phyloP scores from a whole-genome alignment of 2,797 vertebrate species.

The Hypotaenidia philippensis region DNA sequence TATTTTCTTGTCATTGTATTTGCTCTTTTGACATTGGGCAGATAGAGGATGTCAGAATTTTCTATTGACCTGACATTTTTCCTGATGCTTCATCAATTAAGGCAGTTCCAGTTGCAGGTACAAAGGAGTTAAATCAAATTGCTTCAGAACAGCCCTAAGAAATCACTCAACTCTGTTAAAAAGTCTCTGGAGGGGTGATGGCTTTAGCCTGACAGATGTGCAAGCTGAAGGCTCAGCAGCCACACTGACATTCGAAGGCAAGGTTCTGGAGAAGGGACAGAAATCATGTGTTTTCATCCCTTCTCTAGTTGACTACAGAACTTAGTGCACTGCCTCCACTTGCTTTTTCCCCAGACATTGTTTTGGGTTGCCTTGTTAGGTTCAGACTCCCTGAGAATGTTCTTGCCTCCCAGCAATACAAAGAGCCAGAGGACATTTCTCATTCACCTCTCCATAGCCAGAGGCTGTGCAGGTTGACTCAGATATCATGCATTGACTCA shows the following conservation, averaged over 20 bases:
- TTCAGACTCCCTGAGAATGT: background rate
- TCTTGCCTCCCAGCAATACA: background rate
- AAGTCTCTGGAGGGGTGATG: slow-evolving; percentile 9
- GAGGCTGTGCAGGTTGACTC: background rate
- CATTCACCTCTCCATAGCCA: background rate
- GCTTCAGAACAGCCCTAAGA: slow-evolving; percentile 22
- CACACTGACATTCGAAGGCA: background rate
- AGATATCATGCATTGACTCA: background rate
- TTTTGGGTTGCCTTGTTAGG: background rate
- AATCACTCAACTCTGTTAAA: slow-evolving; percentile 36
- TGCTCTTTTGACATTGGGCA: background rate
- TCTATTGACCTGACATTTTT: slow-evolving; percentile 21
- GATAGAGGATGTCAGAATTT: background rate
- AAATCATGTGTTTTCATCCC: background rate
- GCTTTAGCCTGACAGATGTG: slow-evolving; percentile 5
- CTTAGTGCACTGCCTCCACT: background rate
- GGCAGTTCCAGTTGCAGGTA: background rate
- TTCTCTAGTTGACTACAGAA: background rate
- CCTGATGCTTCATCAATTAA: slow-evolving; percentile 19
- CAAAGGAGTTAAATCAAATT: slow-evolving; percentile 66
- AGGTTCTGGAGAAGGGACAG: background rate
- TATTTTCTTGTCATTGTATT: background rate
- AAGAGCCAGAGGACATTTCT: background rate
- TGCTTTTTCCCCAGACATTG: background rate
- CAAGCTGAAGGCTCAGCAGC: slow-evolving; percentile 32